Base-by-base conservation (phyloP, 2,888 invertebrate species). In the Cephus pygmeus region DNA sequence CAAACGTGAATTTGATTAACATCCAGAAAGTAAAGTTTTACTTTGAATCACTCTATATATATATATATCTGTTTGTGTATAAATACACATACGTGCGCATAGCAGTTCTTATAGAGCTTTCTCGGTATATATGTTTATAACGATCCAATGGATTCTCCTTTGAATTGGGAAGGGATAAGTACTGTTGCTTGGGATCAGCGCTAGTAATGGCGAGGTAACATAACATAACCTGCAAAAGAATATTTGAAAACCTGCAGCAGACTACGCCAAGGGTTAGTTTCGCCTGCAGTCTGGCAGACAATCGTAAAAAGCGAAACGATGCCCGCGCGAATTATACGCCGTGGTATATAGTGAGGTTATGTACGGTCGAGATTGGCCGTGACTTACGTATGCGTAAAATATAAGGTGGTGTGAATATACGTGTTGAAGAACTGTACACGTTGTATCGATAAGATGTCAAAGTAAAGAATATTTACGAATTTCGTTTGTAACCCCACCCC, bases 271-370 rank as follows among this genome's bases (percentile, higher is more conserved):
- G 31, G 71, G 84, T 81, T 83, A 79, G 79, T 80, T 84, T 84
- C 81, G 81, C 83, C 83, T 83, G 85, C 85, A 85, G 88, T 87
- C 87, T 87, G 88, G 86, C 90, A 90, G 90, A 90, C 90, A 90
- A 90, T 90, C 90, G 90, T 90, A 90, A 90, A 90, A 90, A 89
- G 84, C 87, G 87, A 89, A 86, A 90, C 88, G 89, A 90, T 90
- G 88, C 88, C 86, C 84, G 84, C 85, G 88, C 90, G 90, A 90
- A 90, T 90, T 90, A 90, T 89, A 90, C 90, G 87, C 88, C 89
- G 86, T 86, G 90, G 87, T 87, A 86, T 86, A 84, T 68, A 73
- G 23, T 23, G 56, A 56, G 23, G 23, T 56, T 56, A 56, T 23
- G 56, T 23, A 33, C 71, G 71, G 30, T 69, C 69, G 30, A 74